Evolutionary conservation across 2,113 vertebrate genomes (phyloP), one percentile per base, ranked within the genome.

Genomic region (Ceuthmochares aereus): DNA sequence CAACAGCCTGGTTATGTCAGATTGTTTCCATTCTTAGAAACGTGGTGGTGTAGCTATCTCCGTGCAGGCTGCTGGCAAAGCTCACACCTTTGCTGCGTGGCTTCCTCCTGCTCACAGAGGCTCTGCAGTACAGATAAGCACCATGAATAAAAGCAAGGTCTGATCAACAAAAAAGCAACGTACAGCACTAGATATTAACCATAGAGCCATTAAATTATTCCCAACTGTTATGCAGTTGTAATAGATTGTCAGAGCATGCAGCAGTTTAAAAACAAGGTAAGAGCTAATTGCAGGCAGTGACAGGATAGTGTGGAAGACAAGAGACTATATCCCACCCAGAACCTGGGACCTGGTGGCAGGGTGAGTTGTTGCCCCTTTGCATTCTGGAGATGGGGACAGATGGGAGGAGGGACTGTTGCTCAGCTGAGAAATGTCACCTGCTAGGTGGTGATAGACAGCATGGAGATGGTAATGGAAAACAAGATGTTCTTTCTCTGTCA

Each of bases 31-130:
- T 3, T 55, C 40, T 26, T 9, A 30, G 56, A 56, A 69, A 32
- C 0, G 0, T 12, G 60, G 42, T 36, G 23, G n/a, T 52, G 26
- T 17, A 42, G 49, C 14, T 67, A 1, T 16, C 34, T 36, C n/a
- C 14, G 47, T 25, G 43, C 43, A 30, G 23, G 52, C 32, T 89
- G 56, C 51, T 84, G 76, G 23, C 34, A 77, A 70, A 73, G 15
- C 22, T 91, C 51, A 27, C 15, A 30, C 25, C 37, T 77, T 63
- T 76, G 14, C 15, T 3, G 0, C 3, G 17, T n/a, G 70, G 14
- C 34, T 69, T 52, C 37, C 42, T 64, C 20, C 67, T 63, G 27
- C 47, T 73, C 47, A 22, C 34, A 45, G 60, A 56, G 26, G 15
- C 18, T 75, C 56, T 49, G 52, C 52, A 62, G 40, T 1, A 2